A percentile compares a stretch with the other conserved stretches of the same genome.
Evolutionary conservation across 1,140 invertebrate species (phyloP).

Genomic region (Arion vulgaris): DNA sequence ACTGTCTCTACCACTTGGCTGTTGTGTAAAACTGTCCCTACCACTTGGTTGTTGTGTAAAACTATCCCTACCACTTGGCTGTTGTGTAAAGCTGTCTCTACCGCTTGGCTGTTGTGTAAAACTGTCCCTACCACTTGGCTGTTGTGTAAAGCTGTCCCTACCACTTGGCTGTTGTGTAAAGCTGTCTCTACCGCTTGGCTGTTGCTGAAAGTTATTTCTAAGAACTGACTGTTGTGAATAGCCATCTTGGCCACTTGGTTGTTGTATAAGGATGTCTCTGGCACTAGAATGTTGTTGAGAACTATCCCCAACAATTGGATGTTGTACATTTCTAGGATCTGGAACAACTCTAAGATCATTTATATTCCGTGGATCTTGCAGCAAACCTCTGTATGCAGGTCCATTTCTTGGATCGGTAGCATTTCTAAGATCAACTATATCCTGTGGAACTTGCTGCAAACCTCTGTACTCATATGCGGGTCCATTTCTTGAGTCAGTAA

Average conservation of each 20-base stretch:
- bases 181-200: not conserved
- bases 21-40: not conserved
- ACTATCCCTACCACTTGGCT: not conserved
- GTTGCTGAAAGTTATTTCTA: not conserved
- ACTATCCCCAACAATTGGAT: not conserved
- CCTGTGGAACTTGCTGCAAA: slow-evolving; percentile 19
- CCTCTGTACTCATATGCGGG: slow-evolving; percentile 9
- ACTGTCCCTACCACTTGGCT: not conserved
- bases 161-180: not conserved
- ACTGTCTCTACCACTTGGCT: not conserved
- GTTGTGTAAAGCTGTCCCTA: not conserved
- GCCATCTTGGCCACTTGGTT: not conserved
- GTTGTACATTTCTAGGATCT: slow-evolving; percentile 32
- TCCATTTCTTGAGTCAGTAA: slow-evolving; percentile 25
- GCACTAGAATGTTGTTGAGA: not conserved
- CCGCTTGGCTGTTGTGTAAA: not conserved
- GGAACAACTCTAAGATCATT: not conserved
- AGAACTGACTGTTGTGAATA: not conserved
- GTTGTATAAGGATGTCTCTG: not conserved
- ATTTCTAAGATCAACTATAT: not conserved
- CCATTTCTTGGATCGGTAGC: slow-evolving; percentile 9
- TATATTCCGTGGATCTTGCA: slow-evolving; percentile 2
- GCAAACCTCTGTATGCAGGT: no score
- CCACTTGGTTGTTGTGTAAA: not conserved
- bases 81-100: not conserved